phyloP scores from a whole-genome alignment of 2,797 vertebrate genomes.

The Sus cebifrons region DNA sequence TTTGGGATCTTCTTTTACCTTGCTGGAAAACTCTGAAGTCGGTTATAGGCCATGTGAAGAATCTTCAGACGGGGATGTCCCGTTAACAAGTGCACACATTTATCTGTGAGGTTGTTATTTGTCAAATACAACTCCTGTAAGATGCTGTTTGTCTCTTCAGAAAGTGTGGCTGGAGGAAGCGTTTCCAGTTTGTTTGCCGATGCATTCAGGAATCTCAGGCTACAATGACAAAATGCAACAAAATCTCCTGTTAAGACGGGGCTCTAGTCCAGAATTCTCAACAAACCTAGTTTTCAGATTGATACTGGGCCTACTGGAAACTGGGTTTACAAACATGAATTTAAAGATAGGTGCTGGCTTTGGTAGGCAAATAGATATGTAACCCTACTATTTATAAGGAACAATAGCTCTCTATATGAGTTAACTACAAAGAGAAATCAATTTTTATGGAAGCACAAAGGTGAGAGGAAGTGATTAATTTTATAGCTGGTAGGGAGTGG shows the following conservation, averaged over 20 bases:
- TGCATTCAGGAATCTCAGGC: conserved; percentile 96
- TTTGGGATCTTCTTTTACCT: conserved; percentile 91
- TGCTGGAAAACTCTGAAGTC: conserved; percentile 97
- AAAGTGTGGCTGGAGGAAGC: conserved; percentile 96
- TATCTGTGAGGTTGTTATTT: conserved; percentile 97
- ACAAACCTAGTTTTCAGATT: neutral
- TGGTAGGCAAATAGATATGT: neutral
- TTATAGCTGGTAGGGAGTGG: neutral
- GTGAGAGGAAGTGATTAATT: conserved; percentile 25
- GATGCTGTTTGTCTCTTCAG: conserved; percentile 96
- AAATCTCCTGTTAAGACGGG: neutral
- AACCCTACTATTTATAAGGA: neutral
- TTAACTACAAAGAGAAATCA: neutral
- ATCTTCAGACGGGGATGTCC: conserved; percentile 96
- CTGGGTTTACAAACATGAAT: neutral
- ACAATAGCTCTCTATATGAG: neutral
- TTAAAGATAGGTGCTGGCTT: neutral
- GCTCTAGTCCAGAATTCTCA: neutral
- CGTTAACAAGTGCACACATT: conserved; percentile 96
- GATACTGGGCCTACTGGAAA: neutral
- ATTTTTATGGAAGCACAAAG: conserved; percentile 1
- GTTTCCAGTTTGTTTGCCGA: conserved; percentile 98
- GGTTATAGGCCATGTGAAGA: conserved; percentile 98
- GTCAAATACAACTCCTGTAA: conserved; percentile 98
- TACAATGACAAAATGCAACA: conserved; percentile 86